Evolutionary conservation across 2,888 invertebrate species (phyloP), one percentile per base, ranked within the genome.

Genomic region (Trissolcus brochymenae): DNA sequence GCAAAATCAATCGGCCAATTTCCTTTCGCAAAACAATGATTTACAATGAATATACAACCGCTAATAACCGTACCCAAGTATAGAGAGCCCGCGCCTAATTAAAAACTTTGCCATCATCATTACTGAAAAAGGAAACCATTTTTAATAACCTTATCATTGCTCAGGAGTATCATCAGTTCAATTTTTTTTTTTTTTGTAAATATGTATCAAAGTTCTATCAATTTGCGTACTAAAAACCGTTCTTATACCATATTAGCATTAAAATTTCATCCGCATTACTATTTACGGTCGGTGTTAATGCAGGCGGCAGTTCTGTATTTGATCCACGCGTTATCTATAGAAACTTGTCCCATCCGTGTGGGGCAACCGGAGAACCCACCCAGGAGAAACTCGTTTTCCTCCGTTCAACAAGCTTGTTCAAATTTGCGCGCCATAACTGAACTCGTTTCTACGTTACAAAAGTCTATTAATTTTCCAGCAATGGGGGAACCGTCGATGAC

Each of bases 1-100:
- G 17, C 40, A 62, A 46, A 67, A 67, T 74, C 62, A 67, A 68
- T 64, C 21, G 70, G 57, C 55, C 50, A 17, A 53, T 17, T 40
- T 59, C 35, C 64, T 29, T 25, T 54, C 19, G 16, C 40, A 54
- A 60, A 46, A 46, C 46, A 46, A 35, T 54, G 35, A 51, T 59
- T 72, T 56, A 51, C 59, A 56, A 54, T 65, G 67, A 74, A 67
- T 49, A 35, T 11, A 11, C 25, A 25, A 25, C 25, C 25, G 9
- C 35, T 35, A 35, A 35, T 35, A 35, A 35, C 9, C 16, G 43
- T 13, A 6, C 43, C 4, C 13, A 11, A 2, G 43, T 43, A 43
- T 13, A n/a, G 11, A 14, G n/a, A 43, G n/a, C 43, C 11, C 43
- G 16, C 19, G 19, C 19, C 51, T 19, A 51, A 51, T 51, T 46